Conservation (phyloP, 2,113 vertebrate genomes). For the Chiloscyllium plagiosum region DNA sequence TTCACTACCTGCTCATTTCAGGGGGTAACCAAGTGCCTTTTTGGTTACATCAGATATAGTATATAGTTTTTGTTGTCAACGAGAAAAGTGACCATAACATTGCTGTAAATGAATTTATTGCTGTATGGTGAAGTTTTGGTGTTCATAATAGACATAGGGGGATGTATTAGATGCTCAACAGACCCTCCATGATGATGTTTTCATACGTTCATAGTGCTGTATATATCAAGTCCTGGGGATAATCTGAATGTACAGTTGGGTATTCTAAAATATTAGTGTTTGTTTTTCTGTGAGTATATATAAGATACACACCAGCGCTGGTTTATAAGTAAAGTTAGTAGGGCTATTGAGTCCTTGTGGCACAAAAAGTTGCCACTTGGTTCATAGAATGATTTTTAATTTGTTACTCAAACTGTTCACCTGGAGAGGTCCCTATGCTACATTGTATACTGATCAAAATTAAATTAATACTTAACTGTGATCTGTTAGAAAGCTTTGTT, state of each 20-base stretch:
- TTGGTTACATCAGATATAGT: too few relatives aligned
- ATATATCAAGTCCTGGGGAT: background rate
- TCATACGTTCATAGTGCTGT: background rate
- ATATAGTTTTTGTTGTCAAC: too few relatives aligned
- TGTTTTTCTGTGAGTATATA: background rate
- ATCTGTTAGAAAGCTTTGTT: background rate
- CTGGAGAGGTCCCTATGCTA: background rate
- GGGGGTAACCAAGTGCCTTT: too few relatives aligned
- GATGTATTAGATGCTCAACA: background rate
- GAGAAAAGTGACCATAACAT: background rate
- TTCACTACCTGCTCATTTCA: too few relatives aligned
- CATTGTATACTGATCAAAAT: background rate
- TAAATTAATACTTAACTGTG: background rate
- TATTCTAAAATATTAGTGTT: background rate
- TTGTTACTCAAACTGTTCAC: background rate
- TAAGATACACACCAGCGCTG: background rate
- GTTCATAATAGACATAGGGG: background rate
- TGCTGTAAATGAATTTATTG: background rate
- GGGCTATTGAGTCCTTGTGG: background rate
- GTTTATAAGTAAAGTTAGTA: background rate
- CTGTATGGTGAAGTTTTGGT: background rate
- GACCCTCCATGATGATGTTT: background rate
- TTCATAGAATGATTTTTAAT: background rate
- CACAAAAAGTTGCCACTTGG: too few relatives aligned
- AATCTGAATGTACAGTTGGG: background rate